Evolutionary conservation across 1,140 invertebrate genomes (phyloP), one percentile per base, ranked within the genome.

Genomic region (Dendroctonus valens): DNA sequence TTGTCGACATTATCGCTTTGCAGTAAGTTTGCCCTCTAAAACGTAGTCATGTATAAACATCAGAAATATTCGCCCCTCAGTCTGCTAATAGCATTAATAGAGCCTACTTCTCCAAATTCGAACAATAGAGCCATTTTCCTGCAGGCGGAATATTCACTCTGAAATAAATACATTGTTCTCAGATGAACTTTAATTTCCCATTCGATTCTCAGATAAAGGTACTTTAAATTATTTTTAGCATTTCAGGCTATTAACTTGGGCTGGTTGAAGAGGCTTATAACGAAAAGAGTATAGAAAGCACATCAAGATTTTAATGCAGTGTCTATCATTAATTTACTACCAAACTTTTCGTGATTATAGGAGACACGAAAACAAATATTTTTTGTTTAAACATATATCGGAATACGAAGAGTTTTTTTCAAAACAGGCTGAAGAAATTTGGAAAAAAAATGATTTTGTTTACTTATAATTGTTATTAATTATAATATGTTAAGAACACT

Each of bases 131-230:
- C n/a, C 15, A 51, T 40, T 42, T 38, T 48, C 37, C 40, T 54
- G 49, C 41, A 65, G 51, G 54, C 52, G 52, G 51, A 44, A 50
- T 65, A 65, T 55, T 58, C 52, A 65, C 52, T 50, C 7, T 51
- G 54, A 57, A 65, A 65, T 58, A 65, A 65, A 55, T 54, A 58
- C 62, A 65, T 65, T 65, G 62, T 65, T 65, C 42, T 7, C 53
- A 40, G 38, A 65, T 65, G 62, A 65, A 65, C 62, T 65, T 64
- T 65, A 65, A 65, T 65, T 59, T 65, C 64, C 57, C 46, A 37
- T 59, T 53, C 15, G 53, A 51, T 65, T 59, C 46, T 52, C 12
- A 82, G 80, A 68, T 82, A 84, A 54, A 4, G 71, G 70, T 15
- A 26, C 15, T 57, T 49, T 69, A 14, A 51, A 38, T 41, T 54